These are phyloP conservation scores for Euzophera pinguis DNA, from an alignment of 2,888 invertebrate species.

Conservation along the genomic window DNA sequence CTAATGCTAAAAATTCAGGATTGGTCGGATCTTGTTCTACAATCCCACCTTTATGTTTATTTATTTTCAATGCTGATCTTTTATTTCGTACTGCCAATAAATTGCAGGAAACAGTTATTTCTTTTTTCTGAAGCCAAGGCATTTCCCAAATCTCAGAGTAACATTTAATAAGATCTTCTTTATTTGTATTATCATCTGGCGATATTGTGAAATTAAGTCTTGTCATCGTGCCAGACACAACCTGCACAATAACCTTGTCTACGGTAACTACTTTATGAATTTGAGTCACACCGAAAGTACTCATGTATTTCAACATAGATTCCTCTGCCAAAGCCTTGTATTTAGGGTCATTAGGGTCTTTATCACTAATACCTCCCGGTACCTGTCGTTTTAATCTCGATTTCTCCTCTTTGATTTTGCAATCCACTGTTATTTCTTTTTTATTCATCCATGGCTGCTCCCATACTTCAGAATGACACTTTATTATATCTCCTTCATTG, in stretches of 20 bases:
- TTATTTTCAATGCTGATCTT: not conserved
- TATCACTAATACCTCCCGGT: slow-evolving; percentile 16
- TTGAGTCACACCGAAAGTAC: slow-evolving; percentile 5
- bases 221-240: slow-evolving; percentile 28
- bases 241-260: slow-evolving; percentile 26
- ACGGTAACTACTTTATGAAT: slow-evolving; percentile 20
- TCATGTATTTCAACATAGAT: slow-evolving; percentile 30
- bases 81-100: not conserved
- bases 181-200: slow-evolving; percentile 17
- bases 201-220: slow-evolving; percentile 21
- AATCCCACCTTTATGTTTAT: slow-evolving; percentile 25
- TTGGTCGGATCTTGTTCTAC: slow-evolving; percentile 23
- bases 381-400: slow-evolving; percentile 8
- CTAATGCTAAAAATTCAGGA: slow-evolving; percentile 25
- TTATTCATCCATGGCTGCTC: slow-evolving; percentile 75
- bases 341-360: slow-evolving; percentile 21
- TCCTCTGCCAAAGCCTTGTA: slow-evolving; percentile 27
- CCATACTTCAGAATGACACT: slow-evolving; percentile 75
- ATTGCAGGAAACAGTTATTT: slow-evolving; percentile 30
- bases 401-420: slow-evolving; percentile 17
- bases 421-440: slow-evolving; percentile 39
- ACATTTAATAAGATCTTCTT: slow-evolving; percentile 32
- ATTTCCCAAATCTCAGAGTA: slow-evolving; percentile 27
- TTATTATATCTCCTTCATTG: slow-evolving; percentile 27
- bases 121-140: slow-evolving; percentile 26